Percentiles rank a stretch among this genome's conserved stretches.
phyloP scores from a whole-genome alignment of 2,797 vertebrate species.

The Babyrousa celebensis region DNA sequence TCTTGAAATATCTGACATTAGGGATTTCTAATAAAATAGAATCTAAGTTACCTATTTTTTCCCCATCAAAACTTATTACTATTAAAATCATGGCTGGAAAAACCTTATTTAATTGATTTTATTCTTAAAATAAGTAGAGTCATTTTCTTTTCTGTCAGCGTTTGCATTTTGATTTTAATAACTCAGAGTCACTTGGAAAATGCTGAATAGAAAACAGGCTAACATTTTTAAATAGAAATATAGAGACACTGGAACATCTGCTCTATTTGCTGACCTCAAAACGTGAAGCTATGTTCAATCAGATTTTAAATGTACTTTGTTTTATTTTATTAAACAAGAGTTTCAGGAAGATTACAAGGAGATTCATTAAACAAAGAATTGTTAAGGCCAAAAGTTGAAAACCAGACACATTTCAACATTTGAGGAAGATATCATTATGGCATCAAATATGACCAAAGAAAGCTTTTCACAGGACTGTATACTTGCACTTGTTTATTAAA shows the following conservation, averaged over 20 bases:
- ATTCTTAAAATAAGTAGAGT: slow-evolving; percentile 57
- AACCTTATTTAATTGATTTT: slow-evolving; percentile 66
- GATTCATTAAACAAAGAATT: slow-evolving; percentile 31
- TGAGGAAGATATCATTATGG: not conserved
- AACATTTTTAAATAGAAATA: slow-evolving; percentile 76
- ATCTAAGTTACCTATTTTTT: slow-evolving; percentile 21
- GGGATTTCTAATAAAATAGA: slow-evolving; percentile 62
- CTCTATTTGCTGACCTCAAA: slow-evolving; percentile 68
- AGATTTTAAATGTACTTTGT: slow-evolving; percentile 51
- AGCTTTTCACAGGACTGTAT: not conserved
- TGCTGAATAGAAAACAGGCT: slow-evolving; percentile 64
- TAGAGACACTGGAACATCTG: slow-evolving; percentile 62
- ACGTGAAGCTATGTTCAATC: slow-evolving; percentile 36
- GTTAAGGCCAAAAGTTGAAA: slow-evolving; percentile 29
- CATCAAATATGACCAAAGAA: not conserved
- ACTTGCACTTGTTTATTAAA: not conserved
- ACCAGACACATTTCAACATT: not conserved
- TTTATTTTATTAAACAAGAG: slow-evolving; percentile 69
- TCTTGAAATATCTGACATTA: slow-evolving; percentile 67
- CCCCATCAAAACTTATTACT: slow-evolving; percentile 4
- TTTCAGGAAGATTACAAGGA: not conserved
- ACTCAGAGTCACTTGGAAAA: slow-evolving; percentile 64
- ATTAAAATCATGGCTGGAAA: slow-evolving; percentile 66
- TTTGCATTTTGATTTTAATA: slow-evolving; percentile 76
- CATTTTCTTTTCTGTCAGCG: slow-evolving; percentile 62